phyloP scores from a whole-genome alignment of 2,888 invertebrate species.

The Rhingia rostrata region DNA sequence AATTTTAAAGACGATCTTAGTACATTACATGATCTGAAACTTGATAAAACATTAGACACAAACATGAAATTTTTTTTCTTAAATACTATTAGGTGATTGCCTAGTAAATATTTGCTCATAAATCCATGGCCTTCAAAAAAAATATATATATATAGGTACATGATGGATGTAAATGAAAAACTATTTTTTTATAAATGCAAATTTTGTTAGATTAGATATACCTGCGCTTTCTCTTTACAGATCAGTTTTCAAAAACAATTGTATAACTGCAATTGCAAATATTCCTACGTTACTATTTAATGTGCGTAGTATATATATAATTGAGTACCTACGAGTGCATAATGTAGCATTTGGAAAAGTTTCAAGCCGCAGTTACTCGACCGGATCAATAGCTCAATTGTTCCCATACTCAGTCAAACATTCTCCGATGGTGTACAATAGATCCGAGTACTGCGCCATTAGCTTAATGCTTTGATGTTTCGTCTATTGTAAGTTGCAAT shows the following conservation, averaged over 20 bases:
- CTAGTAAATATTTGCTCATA: no score
- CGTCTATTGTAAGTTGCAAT: constrained; percentile 48
- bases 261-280: constrained; percentile 9
- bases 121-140: no score
- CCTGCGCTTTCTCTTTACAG: neutral
- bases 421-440: constrained; percentile 26
- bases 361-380: constrained; percentile 48
- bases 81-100: no score
- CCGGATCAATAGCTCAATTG: constrained; percentile 62
- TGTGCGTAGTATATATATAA: neutral
- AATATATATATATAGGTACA: no score
- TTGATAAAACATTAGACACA: no score
- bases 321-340: no score
- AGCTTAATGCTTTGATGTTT: constrained; percentile 49
- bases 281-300: neutral
- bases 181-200: neutral
- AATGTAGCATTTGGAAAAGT: constrained; percentile 28
- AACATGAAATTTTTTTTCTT: no score
- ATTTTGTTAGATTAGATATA: constrained; percentile 6
- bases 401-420: constrained; percentile 55
- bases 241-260: constrained; percentile 2
- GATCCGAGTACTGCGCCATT: constrained; percentile 43
- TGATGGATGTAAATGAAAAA: no score
- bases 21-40: no score
- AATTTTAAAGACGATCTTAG: no score